These are phyloP conservation scores for Myotis vivesi DNA, from an alignment of 2,797 vertebrate genomes.

Conservation along the genomic window DNA sequence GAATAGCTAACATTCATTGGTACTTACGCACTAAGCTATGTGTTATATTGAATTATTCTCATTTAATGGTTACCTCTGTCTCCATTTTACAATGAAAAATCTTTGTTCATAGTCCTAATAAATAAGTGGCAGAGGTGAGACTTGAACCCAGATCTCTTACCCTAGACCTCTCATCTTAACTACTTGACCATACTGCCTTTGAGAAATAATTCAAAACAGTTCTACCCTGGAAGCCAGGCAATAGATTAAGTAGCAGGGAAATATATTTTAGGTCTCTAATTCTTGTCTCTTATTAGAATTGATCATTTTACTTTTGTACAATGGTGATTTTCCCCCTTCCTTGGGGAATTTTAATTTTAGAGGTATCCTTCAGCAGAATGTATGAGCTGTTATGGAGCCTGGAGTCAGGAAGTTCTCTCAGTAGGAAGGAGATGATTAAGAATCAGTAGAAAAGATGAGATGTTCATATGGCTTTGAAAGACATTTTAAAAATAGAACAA, in stretches of 20 bases:
- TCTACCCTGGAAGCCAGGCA: neutral
- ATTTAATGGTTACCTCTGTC: neutral
- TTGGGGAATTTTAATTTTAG: neutral
- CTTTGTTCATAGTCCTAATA: neutral
- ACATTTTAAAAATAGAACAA: slow-evolving; percentile 10
- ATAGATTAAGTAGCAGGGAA: neutral
- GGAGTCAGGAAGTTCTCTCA: neutral
- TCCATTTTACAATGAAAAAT: neutral
- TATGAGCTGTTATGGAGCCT: neutral
- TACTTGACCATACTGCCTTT: neutral
- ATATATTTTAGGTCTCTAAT: neutral
- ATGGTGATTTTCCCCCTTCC: neutral
- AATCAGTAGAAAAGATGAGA: neutral
- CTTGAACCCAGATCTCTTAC: neutral
- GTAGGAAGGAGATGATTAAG: neutral
- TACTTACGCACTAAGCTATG: neutral
- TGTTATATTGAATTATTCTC: slow-evolving; percentile 1
- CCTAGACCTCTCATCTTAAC: neutral
- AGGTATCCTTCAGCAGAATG: neutral
- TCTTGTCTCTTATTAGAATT: neutral
- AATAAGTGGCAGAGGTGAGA: neutral
- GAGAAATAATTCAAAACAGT: neutral
- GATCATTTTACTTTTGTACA: neutral
- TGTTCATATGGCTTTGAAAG: neutral
- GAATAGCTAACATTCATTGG: neutral